Evolutionary conservation across 2,888 invertebrate genomes (phyloP), one percentile per base, ranked within the genome.

Genomic region (Lasiommata megera): DNA sequence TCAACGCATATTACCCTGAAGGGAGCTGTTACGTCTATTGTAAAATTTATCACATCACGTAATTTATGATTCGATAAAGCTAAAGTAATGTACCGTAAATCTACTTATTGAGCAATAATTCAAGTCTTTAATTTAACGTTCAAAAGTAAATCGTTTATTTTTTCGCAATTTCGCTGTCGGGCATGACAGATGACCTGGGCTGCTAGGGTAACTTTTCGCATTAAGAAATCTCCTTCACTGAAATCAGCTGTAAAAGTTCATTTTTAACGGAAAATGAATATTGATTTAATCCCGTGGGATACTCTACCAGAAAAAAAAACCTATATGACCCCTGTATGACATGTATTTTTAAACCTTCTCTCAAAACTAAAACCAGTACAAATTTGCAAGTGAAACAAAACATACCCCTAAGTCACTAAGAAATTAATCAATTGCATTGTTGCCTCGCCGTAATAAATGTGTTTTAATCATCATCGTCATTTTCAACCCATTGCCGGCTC

Each of bases 41-140:
- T 46, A 46, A 31, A 29, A 46, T 46, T 46, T 46, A 46, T 46
- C 46, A 29, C 28, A 29, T 46, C 46, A 29, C 46, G 31, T 46
- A 46, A 46, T 46, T 46, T 46, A 46, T 29, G 29, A 46, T 46
- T 46, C 46, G 46, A 46, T 46, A 46, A 46, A 31, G 16, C 16
- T 12, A 31, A 46, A 46, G 31, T 31, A 46, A 46, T 46, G 31
- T 46, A 31, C 46, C 46, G 31, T 46, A 46, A 46, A 46, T 46
- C 46, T 31, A 31, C 46, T 46, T 46, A 46, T 46, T 31, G 46
- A 31, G 46, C 31, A 31, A 46, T 46, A 46, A 31, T 31, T 46
- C 46, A 44, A n/a, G 46, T 43, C 16, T 46, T 46, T 46, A n/a
- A n/a, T 46, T 46, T 16, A 16, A 16, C 9, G 14, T 16, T 29